These are phyloP conservation scores for Maniola jurtina DNA, from an alignment of 1,140 invertebrate genomes.

Conservation along the genomic window DNA sequence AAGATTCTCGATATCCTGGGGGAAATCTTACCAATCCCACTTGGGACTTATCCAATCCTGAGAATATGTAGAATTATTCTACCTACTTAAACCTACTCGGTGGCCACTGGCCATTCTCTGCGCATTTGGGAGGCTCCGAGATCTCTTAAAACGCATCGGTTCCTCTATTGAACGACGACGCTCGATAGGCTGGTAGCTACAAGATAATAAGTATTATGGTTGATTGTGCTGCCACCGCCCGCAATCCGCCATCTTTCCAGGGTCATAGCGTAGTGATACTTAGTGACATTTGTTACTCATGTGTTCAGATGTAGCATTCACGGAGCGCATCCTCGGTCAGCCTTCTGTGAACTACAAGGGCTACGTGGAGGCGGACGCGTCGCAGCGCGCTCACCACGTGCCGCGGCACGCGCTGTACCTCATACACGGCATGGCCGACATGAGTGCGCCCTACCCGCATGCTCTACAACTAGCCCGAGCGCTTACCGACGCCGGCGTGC, in stretches of 20 bases:
- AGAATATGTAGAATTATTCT: too few relatives aligned
- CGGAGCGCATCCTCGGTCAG: slow-evolving; percentile 93
- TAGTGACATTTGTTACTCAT: not conserved
- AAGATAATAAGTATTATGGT: too few relatives aligned
- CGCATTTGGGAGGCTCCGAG: too few relatives aligned
- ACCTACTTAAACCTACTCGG: too few relatives aligned
- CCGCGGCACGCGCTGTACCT: slow-evolving; percentile 92
- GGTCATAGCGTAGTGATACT: not conserved
- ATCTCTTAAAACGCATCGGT: too few relatives aligned
- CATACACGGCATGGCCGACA: slow-evolving; percentile 93
- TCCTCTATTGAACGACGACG: too few relatives aligned
- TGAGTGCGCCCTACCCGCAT: slow-evolving; percentile 95
- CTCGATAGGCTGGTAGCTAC: too few relatives aligned
- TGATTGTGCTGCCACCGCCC: too few relatives aligned
- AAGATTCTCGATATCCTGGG: too few relatives aligned
- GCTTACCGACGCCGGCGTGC: slow-evolving; percentile 90
- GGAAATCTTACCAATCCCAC: too few relatives aligned
- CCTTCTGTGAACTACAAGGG: slow-evolving; percentile 94
- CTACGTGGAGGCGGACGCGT: slow-evolving; percentile 95
- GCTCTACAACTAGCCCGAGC: slow-evolving; percentile 92
- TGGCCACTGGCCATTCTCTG: too few relatives aligned
- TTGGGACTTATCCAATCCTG: too few relatives aligned
- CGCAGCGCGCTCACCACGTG: slow-evolving; percentile 90
- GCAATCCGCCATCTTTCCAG: not conserved
- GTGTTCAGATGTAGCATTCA: slow-evolving; percentile 92